Evolutionary conservation across 2,888 invertebrate species (phyloP), one percentile per base, ranked within the genome.

Genomic region (Apodemia duryi): DNA sequence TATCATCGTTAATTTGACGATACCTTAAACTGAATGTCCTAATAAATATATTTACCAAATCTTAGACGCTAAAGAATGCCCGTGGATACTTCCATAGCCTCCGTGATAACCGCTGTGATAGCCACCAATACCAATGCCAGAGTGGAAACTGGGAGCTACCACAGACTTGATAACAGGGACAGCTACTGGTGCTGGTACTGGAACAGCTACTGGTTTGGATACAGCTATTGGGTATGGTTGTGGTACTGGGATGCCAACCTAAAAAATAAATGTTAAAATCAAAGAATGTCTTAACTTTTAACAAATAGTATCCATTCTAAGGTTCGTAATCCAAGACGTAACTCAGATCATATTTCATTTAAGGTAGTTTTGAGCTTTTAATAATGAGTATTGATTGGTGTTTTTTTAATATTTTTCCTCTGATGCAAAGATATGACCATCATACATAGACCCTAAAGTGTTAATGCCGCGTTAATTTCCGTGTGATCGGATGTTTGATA

Each of bases 171-270:
- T 75, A 0, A 83, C 68, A 11, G 86, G 85, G 0, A 88, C 84
- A 11, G 82, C 81, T 0, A 87, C 83, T 6, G 87, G 88, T 3
- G 84, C 81, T 0, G 85, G 77, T 0, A 90, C 86, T 3, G 90
- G 89, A 0, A 89, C 88, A 0, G 91, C 89, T 5, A 89, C 85
- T 2, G 91, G 89, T 66, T 75, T 87, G 3, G 88, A 75, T 1
- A 92, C 88, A 2, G 88, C 85, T 1, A 92, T 92, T 21, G 92
- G 91, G 77, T 88, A 91, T 2, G 91, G 91, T 0, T 86, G 87
- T 6, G 92, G 91, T 0, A 91, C 87, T 35, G 91, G 91, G 0
- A 88, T 82, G 51, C 89, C 90, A 52, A 91, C 88, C 91, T 91
- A 76, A 35, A 79, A 81, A 4, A 29, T 28, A 9, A 21, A 21